Conservation (phyloP, 2,888 invertebrate species). For the Mimas tiliae region DNA sequence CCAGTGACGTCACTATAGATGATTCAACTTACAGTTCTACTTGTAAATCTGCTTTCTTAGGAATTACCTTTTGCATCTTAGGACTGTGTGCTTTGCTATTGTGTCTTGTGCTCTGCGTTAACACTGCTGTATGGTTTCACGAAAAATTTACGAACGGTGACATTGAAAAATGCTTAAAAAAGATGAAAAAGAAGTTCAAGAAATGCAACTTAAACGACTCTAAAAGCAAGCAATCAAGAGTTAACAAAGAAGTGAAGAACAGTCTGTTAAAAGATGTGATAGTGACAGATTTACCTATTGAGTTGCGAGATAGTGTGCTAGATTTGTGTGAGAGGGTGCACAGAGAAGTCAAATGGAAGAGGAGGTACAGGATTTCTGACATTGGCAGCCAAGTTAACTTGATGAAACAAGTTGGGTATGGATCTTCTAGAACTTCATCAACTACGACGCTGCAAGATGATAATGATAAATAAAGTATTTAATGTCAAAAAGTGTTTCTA, state of each 20-base stretch:
- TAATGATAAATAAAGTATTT: conserved; percentile 11
- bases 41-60: conserved; percentile 51
- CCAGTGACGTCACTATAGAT: conserved; percentile 45
- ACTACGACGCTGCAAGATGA: conserved; percentile 31
- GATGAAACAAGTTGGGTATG: conserved; percentile 17
- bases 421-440: conserved; percentile 32
- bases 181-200: conserved; percentile 37
- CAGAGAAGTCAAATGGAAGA: conserved; percentile 55
- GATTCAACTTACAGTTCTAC: conserved; percentile 41
- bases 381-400: conserved; percentile 36
- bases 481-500: not conserved
- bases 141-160: conserved; percentile 46
- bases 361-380: conserved; percentile 53
- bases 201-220: conserved; percentile 25
- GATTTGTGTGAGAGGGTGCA: conserved; percentile 61
- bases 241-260: conserved; percentile 53
- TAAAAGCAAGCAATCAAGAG: conserved; percentile 30
- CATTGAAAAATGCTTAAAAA: conserved; percentile 36
- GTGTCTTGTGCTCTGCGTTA: conserved; percentile 49
- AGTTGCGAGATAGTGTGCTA: conserved; percentile 58
- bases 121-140: conserved; percentile 44
- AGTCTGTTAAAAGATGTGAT: conserved; percentile 64
- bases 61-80: conserved; percentile 53
- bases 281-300: conserved; percentile 62
- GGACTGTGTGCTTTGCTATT: conserved; percentile 50